Evolutionary conservation across 1,140 invertebrate species (phyloP).

Genomic region (Maconellicoccus hirsutus): DNA sequence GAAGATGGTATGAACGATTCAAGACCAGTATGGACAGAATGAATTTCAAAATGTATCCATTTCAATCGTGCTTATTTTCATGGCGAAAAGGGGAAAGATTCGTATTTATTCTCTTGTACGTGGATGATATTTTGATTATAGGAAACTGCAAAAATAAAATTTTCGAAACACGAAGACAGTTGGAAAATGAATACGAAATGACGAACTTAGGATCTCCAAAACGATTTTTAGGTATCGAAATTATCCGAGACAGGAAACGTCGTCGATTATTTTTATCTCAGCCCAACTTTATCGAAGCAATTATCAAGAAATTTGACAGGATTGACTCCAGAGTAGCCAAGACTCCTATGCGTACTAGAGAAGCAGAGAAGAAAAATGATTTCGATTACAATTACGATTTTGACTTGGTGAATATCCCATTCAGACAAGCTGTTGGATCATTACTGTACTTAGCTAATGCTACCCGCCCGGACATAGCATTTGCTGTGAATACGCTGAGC

Average conservation of each 20-base stretch:
- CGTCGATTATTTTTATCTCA: not conserved
- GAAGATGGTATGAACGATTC: slow-evolving; percentile 25
- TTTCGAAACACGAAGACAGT: slow-evolving; percentile 14
- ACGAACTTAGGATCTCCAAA: slow-evolving; percentile 30
- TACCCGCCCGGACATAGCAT: slow-evolving; percentile 36
- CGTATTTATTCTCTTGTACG: not conserved
- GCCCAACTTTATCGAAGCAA: slow-evolving; percentile 11
- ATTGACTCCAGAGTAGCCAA: not conserved
- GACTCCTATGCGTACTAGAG: not conserved
- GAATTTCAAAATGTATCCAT: not conserved
- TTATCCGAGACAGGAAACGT: not conserved
- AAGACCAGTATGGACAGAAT: not conserved
- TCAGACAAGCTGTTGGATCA: slow-evolving; percentile 29
- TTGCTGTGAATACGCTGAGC: slow-evolving; percentile 32
- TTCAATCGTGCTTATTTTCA: slow-evolving; percentile 12
- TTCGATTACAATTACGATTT: too few species aligned
- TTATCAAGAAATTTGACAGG: slow-evolving; percentile 23
- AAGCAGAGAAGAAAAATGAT: not conserved
- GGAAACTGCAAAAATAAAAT: slow-evolving; percentile 8
- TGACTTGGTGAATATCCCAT: not conserved
- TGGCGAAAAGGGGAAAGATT: not conserved
- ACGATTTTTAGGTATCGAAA: slow-evolving; percentile 29
- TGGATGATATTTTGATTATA: slow-evolving; percentile 24
- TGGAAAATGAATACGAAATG: slow-evolving; percentile 25
- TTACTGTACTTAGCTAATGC: slow-evolving; percentile 34